Conservation (phyloP, 2,113 vertebrate genomes). For the Nothoprocta pentlandii region DNA sequence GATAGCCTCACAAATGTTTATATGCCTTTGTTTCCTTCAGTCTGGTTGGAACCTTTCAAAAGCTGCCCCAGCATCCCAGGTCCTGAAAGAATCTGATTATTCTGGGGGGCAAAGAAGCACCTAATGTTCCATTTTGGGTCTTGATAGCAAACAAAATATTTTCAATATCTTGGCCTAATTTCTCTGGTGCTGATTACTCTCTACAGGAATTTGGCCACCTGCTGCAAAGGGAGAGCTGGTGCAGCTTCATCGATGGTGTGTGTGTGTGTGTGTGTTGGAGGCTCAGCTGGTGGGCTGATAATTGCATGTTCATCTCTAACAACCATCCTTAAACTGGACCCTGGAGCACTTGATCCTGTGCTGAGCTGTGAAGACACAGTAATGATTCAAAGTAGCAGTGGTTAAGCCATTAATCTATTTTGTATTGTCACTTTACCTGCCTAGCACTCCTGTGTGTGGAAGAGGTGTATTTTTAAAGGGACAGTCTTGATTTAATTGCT, state of each 20-base stretch:
- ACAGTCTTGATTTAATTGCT: not conserved
- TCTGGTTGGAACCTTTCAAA: not conserved
- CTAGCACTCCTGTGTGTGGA: not conserved
- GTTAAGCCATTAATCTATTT: not conserved
- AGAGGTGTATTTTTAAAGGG: accelerated
- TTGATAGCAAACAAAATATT: not conserved
- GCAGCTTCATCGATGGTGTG: not conserved
- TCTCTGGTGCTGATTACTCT: not conserved
- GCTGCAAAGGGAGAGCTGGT: not conserved
- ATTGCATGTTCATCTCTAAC: not conserved
- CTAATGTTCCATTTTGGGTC: not conserved
- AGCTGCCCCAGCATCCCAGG: not conserved
- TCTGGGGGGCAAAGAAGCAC: too few species aligned
- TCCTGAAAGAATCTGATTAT: not conserved
- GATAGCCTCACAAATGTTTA: not conserved
- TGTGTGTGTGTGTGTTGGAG: not conserved
- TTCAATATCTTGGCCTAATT: not conserved
- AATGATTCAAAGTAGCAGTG: accelerated
- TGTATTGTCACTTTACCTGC: not conserved
- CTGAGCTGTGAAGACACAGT: not conserved
- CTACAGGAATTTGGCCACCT: not conserved
- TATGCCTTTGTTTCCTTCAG: not conserved
- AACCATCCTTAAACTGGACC: not conserved
- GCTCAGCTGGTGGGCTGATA: not conserved
- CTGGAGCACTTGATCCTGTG: not conserved